Conservation (phyloP, 2,888 invertebrate species). For the Sisyra terminalis region DNA sequence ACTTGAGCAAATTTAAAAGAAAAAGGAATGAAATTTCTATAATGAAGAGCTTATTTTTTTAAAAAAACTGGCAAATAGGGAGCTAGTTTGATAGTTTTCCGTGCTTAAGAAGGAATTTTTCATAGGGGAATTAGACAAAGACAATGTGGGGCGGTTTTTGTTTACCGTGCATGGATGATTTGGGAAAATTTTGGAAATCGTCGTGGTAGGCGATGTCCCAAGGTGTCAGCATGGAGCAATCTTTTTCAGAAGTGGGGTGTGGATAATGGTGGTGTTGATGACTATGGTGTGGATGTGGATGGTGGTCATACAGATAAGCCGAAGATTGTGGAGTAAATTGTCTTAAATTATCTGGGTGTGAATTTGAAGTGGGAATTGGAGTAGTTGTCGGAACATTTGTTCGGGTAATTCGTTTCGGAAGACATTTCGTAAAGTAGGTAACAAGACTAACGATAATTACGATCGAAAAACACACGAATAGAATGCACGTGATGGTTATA, state of each 20-base stretch:
- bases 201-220: slow-evolving; percentile 2
- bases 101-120: too few relatives aligned
- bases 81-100: background rate
- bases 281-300: background rate
- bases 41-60: background rate
- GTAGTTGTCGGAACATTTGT: too few relatives aligned
- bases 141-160: slow-evolving; percentile 4
- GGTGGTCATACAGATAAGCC: background rate
- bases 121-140: slow-evolving; percentile 3
- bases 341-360: background rate
- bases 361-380: background rate
- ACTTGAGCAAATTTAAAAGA: too few relatives aligned
- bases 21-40: background rate
- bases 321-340: background rate
- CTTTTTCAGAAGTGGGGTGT: background rate
- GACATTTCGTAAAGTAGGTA: slow-evolving; percentile 1
- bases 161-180: slow-evolving; percentile 1
- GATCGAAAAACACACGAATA: background rate
- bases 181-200: background rate
- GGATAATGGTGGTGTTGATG: background rate
- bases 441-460: background rate
- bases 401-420: background rate
- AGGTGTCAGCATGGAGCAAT: background rate
- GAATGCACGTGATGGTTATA: background rate
- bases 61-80: background rate